Percentiles rank a stretch among this genome's conserved stretches.
Evolutionary conservation across 2,888 invertebrate species (phyloP).

Genomic region (Trissolcus japonicus): DNA sequence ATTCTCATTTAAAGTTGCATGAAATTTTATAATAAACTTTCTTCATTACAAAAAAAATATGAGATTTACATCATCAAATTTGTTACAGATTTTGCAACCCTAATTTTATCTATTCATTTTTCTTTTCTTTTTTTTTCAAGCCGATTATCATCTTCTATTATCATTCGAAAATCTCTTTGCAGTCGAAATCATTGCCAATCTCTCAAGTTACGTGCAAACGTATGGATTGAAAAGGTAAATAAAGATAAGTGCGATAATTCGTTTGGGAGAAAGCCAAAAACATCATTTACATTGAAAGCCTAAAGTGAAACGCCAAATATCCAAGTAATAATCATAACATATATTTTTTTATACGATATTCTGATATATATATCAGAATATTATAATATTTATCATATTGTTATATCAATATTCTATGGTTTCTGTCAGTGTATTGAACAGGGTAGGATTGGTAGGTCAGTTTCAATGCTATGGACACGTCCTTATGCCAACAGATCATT

Average conservation of each 20-base stretch:
- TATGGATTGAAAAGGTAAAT: not conserved
- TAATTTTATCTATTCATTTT: conserved; percentile 27
- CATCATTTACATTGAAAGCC: conserved; percentile 15
- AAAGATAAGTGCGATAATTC: not conserved
- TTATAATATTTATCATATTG: too few relatives aligned
- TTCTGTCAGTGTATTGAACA: too few relatives aligned
- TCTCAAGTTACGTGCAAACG: not conserved
- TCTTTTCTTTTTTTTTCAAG: not conserved
- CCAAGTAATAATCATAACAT: too few relatives aligned
- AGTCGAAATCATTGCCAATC: too few relatives aligned
- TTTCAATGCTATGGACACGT: conserved; percentile 7
- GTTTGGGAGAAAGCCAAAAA: not conserved
- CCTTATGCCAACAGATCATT: conserved; percentile 32
- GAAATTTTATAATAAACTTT: conserved; percentile 26
- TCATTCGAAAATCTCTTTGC: too few relatives aligned
- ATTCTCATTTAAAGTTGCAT: conserved; percentile 20
- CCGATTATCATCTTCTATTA: not conserved
- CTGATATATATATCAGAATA: too few relatives aligned
- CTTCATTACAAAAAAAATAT: conserved; percentile 33
- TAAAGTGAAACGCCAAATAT: not conserved
- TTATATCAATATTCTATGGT: too few relatives aligned
- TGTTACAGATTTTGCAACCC: conserved; percentile 27
- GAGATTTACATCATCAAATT: conserved; percentile 16
- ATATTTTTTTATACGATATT: too few relatives aligned
- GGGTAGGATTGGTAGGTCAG: not conserved